These are phyloP conservation scores for Lacanobia oleracea DNA, from an alignment of 2,888 invertebrate species.

Conservation along the genomic window DNA sequence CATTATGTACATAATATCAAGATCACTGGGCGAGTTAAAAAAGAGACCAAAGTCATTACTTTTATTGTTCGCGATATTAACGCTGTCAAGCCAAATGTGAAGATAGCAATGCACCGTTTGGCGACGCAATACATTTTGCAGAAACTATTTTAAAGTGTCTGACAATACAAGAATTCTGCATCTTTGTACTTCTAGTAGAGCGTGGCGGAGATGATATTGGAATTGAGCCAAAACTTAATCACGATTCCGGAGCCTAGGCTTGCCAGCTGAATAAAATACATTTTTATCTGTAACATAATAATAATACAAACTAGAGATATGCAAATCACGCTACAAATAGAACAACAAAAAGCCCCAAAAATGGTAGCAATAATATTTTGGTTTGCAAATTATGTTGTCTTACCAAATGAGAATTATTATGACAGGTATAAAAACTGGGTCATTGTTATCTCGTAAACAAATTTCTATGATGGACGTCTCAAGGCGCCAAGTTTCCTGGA, in stretches of 20 bases:
- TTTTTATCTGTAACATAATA: background rate
- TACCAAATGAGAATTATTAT: constrained; percentile 63
- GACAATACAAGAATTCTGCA: constrained; percentile 4
- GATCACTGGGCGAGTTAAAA: background rate
- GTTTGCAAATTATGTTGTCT: constrained; percentile 45
- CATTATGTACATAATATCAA: constrained; percentile 7
- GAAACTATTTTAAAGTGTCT: constrained; percentile 6
- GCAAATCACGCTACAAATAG: constrained; percentile 12
- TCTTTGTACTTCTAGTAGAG: constrained; percentile 16
- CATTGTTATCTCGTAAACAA: constrained; percentile 75
- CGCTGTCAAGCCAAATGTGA: background rate
- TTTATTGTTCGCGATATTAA: background rate
- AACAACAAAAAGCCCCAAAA: constrained; percentile 11
- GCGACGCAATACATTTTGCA: constrained; percentile 1
- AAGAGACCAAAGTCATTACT: background rate
- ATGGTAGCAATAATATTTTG: constrained; percentile 6
- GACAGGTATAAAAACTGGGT: constrained; percentile 73
- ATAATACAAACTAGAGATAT: constrained; percentile 15
- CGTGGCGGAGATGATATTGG: constrained; percentile 34
- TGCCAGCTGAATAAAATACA: constrained; percentile 26
- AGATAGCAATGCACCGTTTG: constrained; percentile 5
- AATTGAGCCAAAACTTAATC: constrained; percentile 50
- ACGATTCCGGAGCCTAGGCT: constrained; percentile 21
- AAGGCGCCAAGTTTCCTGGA: constrained; percentile 75
- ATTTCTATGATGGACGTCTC: constrained; percentile 72